These are phyloP conservation scores for Propsilocerus akamusi DNA, from an alignment of 1,140 invertebrate species.

Conservation along the genomic window DNA sequence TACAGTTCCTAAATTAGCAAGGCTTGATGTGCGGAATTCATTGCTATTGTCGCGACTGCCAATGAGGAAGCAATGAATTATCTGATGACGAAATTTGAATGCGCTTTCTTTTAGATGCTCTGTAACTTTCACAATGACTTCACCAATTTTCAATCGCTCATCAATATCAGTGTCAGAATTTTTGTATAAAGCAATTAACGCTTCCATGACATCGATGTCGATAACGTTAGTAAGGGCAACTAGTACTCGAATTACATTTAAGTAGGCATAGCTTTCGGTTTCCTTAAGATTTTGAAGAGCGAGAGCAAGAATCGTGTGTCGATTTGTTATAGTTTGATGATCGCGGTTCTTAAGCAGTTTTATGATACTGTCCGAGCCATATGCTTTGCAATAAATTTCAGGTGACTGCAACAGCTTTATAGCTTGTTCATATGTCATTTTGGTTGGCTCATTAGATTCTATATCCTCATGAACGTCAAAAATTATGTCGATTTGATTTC, in stretches of 20 bases:
- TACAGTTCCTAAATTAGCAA: slow-evolving; percentile 63
- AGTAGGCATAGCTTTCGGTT: slow-evolving; percentile 20
- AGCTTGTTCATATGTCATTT: slow-evolving; percentile 12
- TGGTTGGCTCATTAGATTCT: background rate
- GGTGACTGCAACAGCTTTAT: slow-evolving; percentile 13
- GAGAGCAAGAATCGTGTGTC: slow-evolving; percentile 16
- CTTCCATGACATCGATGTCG: slow-evolving; percentile 18
- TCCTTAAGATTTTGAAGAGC: slow-evolving; percentile 15
- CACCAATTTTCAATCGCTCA: slow-evolving; percentile 50
- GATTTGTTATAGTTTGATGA: slow-evolving; percentile 12
- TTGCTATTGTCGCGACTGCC: slow-evolving; percentile 40
- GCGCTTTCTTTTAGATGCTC: slow-evolving; percentile 44
- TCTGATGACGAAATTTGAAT: slow-evolving; percentile 39
- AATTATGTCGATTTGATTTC: slow-evolving; percentile 9
- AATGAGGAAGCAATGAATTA: slow-evolving; percentile 47
- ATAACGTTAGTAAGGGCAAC: slow-evolving; percentile 14
- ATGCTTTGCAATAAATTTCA: slow-evolving; percentile 18
- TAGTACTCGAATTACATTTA: slow-evolving; percentile 20
- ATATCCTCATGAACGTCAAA: slow-evolving; percentile 8
- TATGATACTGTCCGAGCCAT: slow-evolving; percentile 17
- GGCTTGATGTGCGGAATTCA: slow-evolving; percentile 50
- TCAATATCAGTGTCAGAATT: slow-evolving; percentile 10
- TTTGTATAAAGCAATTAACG: slow-evolving; percentile 18
- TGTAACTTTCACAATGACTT: slow-evolving; percentile 49
- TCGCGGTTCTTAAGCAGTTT: slow-evolving; percentile 14